Conservation (phyloP, 23 tunicate genomes). For the Ciona savignyi region DNA sequence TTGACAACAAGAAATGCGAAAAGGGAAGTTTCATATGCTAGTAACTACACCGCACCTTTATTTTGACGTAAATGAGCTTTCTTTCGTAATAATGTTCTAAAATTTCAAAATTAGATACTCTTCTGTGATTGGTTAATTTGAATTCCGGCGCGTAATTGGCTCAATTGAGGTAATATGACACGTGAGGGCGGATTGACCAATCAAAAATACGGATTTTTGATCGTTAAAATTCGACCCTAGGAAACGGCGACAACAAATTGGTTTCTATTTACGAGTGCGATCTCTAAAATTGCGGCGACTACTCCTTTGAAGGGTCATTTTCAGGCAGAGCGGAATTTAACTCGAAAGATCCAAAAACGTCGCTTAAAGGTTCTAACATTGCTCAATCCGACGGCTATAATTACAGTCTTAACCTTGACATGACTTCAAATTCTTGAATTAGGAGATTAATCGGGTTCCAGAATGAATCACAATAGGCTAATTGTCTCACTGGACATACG, state of each 20-base stretch:
- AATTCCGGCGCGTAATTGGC: constrained; percentile 1
- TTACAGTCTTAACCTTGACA: too few species aligned
- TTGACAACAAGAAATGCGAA: too few species aligned
- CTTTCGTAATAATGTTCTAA: not conserved
- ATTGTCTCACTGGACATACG: not conserved
- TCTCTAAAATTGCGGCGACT: too few species aligned
- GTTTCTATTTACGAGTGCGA: too few species aligned
- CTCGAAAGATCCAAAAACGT: too few species aligned
- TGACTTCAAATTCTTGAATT: not conserved
- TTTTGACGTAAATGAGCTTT: not conserved
- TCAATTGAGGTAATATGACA: not conserved
- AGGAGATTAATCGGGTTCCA: not conserved
- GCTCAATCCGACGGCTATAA: too few species aligned
- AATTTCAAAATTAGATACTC: not conserved
- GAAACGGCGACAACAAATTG: too few species aligned
- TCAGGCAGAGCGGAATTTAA: too few species aligned
- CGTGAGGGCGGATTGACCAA: not conserved
- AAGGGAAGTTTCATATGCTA: too few species aligned
- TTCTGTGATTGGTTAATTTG: not conserved
- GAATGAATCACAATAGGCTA: not conserved
- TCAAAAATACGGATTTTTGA: not conserved
- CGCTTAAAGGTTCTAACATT: too few species aligned
- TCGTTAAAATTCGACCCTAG: not conserved
- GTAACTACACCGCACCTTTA: too few species aligned
- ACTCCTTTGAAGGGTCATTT: too few species aligned